Evolutionary conservation across 2,113 vertebrate species (phyloP).

Genomic region (Cephalopholis sonnerati): DNA sequence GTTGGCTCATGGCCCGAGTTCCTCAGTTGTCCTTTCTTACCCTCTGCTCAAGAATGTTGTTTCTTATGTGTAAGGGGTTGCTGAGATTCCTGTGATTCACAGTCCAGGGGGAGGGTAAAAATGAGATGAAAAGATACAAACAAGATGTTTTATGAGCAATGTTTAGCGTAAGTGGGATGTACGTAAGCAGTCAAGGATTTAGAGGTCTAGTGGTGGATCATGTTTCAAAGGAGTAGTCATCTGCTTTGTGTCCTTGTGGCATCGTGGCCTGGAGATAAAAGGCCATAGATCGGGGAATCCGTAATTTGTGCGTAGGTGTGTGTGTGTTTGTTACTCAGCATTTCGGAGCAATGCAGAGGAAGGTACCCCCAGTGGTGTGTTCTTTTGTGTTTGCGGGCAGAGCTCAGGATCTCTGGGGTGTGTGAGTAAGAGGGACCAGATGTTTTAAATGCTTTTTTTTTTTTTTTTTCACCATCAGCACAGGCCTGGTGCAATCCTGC

Average conservation of each 20-base stretch:
- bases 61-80: conserved; percentile 45
- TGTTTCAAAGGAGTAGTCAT: conserved; percentile 72
- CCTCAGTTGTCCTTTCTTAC: conserved; percentile 39
- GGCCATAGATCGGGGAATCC: conserved; percentile 34
- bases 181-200: conserved; percentile 64
- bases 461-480: conserved; percentile 49
- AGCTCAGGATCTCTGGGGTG: conserved; percentile 23
- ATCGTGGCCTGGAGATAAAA: conserved; percentile 41
- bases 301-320: conserved; percentile 4
- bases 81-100: conserved; percentile 59
- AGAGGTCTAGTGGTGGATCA: conserved; percentile 50
- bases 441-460: conserved; percentile 70
- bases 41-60: conserved; percentile 45
- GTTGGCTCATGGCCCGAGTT: conserved; percentile 24
- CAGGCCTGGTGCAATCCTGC: conserved; percentile 28
- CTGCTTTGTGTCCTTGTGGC: conserved; percentile 70
- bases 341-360: conserved; percentile 48
- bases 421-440: conserved; percentile 69
- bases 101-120: conserved; percentile 32
- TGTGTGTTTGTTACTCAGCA: conserved; percentile 32
- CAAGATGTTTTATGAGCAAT: conserved; percentile 68
- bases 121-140: conserved; percentile 63
- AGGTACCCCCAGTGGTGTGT: conserved; percentile 47
- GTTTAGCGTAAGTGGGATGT: conserved; percentile 62
- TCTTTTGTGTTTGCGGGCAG: conserved; percentile 57